Base-by-base conservation (phyloP, 2,113 vertebrate genomes). In the Scalopus aquaticus region DNA sequence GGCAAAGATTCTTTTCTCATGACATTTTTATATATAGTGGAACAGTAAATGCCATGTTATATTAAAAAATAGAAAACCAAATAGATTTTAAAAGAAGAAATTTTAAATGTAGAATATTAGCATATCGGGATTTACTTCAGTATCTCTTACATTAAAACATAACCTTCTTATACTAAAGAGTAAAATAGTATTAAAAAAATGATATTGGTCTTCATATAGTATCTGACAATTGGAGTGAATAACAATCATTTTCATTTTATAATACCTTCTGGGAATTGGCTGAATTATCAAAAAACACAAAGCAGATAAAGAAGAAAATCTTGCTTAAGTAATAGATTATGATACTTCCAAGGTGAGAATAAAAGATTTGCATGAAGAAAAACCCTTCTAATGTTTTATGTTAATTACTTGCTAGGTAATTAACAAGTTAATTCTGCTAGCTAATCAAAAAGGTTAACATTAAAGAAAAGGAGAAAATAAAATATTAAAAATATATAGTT, bases 11-110 rank as follows among this genome's bases (percentile, higher is more conserved):
- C 35, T 89, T 65, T 83, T 42, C 32, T 85, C 3, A 76, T 22
- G 12, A 2, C 22, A 92, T 80, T 96, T 95, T 89, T 92, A 87
- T 70, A 83, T 76, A 74, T 37, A 65, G 30, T 92, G 28, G 39
- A 35, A 51, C 12, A 90, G 70, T 91, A 88, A 67, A 85, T 76
- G 51, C n/a, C 5, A 46, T 26, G 1, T 16, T 15, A 85, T 74
- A 8, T 6, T 24, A 79, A 90, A 19, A 79, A 90, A 19, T 9
- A 90, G 30, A 79, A 95, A 85, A 85, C 26, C 37, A 12, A 76
- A 74, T 22, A 22, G 10, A 91, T 81, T 93, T 73, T 84, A 54
- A 73, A 89, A 86, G 69, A 85, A 80, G 24, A 88, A 73, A 95
- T 69, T 44, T 74, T 82, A 92, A 67, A 37, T 80, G 37, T 83